Evolutionary conservation across 2,888 invertebrate species (phyloP).

Genomic region (Cryptocephalus moraei): DNA sequence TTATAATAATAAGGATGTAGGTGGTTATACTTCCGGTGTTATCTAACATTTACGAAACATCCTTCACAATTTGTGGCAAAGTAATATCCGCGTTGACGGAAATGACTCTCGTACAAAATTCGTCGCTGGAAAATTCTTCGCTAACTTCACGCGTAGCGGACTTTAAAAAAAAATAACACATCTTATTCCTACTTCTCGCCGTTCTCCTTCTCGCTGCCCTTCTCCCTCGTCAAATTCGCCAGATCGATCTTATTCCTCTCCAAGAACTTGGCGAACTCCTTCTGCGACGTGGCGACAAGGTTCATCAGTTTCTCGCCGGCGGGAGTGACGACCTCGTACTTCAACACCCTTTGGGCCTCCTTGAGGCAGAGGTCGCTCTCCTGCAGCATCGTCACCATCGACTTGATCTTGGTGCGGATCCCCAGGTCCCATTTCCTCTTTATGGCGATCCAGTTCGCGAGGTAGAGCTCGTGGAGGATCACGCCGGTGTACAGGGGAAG

Average conservation of each 20-base stretch:
- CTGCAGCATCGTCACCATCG: constrained; percentile 35
- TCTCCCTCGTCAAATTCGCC: not conserved
- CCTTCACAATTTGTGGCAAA: too few relatives aligned
- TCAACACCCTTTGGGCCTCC: constrained; percentile 39
- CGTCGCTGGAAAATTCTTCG: too few relatives aligned
- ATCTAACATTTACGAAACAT: too few relatives aligned
- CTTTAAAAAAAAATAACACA: too few relatives aligned
- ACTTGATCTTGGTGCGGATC: constrained; percentile 29
- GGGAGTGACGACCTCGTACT: constrained; percentile 44
- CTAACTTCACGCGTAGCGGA: too few relatives aligned
- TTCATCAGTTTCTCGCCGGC: constrained; percentile 45
- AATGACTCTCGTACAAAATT: too few relatives aligned
- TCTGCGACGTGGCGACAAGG: constrained; percentile 41
- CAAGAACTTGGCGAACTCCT: constrained; percentile 41
- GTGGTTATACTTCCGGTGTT: too few relatives aligned
- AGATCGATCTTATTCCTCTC: constrained; percentile 36
- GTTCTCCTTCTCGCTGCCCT: too few relatives aligned
- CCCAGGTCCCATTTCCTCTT: constrained; percentile 33
- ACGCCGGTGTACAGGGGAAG: constrained; percentile 70
- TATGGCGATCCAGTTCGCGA: constrained; percentile 27
- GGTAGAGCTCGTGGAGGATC: constrained; percentile 44
- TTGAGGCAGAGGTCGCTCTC: constrained; percentile 42
- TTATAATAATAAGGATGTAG: too few relatives aligned
- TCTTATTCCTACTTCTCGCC: too few relatives aligned
- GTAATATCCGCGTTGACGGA: too few relatives aligned